Percentiles rank a stretch among this genome's conserved stretches.
Conservation (phyloP, 2,888 invertebrate species). For the Acleris laterana region DNA sequence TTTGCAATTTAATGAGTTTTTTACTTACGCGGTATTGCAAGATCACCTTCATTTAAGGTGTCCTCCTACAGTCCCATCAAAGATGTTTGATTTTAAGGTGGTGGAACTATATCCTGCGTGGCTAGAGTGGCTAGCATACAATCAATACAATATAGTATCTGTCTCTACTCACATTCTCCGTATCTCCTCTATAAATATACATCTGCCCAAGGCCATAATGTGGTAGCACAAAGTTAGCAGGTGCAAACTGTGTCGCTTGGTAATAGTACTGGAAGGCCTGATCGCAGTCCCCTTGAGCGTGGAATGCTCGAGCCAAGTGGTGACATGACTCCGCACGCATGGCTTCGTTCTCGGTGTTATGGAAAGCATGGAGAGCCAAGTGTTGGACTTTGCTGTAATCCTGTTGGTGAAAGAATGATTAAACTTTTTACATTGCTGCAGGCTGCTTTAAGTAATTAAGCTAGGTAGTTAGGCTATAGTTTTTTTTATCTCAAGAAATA, state of each 20-base stretch:
- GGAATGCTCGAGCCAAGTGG: constrained; percentile 97
- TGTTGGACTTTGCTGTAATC: constrained; percentile 98
- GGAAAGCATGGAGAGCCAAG: constrained; percentile 97
- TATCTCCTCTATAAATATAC: constrained; percentile 98
- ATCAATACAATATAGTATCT: background rate
- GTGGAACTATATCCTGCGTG: background rate
- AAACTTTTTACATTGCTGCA: background rate
- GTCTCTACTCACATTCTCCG: constrained; percentile 90
- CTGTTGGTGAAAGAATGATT: constrained; percentile 57
- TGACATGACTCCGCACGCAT: constrained; percentile 99
- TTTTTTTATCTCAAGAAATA: too few species aligned
- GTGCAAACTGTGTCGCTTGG: constrained; percentile 99
- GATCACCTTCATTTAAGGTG: too few species aligned
- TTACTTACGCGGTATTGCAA: too few species aligned
- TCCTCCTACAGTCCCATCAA: too few species aligned
- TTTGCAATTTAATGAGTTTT: too few species aligned
- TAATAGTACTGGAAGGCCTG: constrained; percentile 99
- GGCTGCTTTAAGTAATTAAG: too few species aligned
- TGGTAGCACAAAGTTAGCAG: constrained; percentile 96
- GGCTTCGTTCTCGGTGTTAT: constrained; percentile 99
- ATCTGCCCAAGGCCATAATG: constrained; percentile 99
- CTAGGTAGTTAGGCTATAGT: too few species aligned
- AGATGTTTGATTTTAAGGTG: too few species aligned
- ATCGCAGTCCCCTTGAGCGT: constrained; percentile 97
- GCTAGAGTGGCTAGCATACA: background rate